Base-by-base conservation (phyloP, 2,888 invertebrate genomes). In the Dasypogon diadema region DNA sequence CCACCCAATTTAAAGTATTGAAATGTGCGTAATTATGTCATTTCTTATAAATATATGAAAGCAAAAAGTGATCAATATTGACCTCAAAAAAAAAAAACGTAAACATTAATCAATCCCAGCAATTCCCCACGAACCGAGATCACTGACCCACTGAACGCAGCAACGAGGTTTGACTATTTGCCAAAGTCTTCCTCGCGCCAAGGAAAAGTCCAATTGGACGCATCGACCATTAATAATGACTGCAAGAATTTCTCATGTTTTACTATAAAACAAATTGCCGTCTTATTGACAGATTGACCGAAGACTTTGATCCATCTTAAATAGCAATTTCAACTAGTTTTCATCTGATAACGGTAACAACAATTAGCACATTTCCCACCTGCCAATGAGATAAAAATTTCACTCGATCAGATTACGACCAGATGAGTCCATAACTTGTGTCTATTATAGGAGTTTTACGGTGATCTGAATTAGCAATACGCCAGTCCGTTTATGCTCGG, bases 341-440 rank as follows among this genome's bases (percentile, higher is more conserved):
- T 68, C 48, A 46, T 46, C 48, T 48, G 34, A 48, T 68, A 68
- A 68, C 65, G 65, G 65, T 68, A 68, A 68, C 48, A 68, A 68
- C 65, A 68, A 68, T 68, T 68, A 68, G 48, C 48, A 68, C 42
- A 42, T 48, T 46, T 68, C 42, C 24, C 26, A 68, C 65, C 16
- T 48, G 16, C 18, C 63, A 34, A 37, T 6, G 2, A 26, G 22
- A 48, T 24, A 24, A 24, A 63, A 68, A 22, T 68, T 65, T 48
- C 24, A 68, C 48, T 24, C 24, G 48, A 68, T 68, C 48, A 68
- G 65, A 68, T 48, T 48, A 14, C n/a, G 65, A 46, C 24, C 46
- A 48, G 65, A n/a, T 48, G 48, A 48, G 48, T 48, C 16, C 24
- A 46, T 48, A 48, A 24, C 46, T 68, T 16, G 14, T 18, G 14